Percentiles rank a stretch among this genome's conserved stretches.
phyloP scores from a whole-genome alignment of 2,888 invertebrate species.

The Gymnosoma rotundatum region DNA sequence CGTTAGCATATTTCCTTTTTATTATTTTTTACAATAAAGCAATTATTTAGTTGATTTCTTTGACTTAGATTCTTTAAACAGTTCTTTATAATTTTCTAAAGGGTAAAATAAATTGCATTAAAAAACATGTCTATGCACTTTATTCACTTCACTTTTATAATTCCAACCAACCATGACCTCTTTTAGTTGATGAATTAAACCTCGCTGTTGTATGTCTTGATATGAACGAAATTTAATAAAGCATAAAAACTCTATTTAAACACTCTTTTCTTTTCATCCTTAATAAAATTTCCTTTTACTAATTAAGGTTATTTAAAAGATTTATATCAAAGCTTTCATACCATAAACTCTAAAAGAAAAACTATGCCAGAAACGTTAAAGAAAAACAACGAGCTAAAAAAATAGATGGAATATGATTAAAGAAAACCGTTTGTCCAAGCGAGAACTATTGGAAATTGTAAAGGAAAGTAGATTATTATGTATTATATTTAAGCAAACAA shows the following conservation, averaged over 20 bases:
- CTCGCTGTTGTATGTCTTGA: slow-evolving; percentile 15
- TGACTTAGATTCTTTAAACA: neutral
- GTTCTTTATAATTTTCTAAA: slow-evolving; percentile 1
- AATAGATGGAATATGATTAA: slow-evolving; percentile 12
- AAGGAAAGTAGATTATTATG: slow-evolving; percentile 35
- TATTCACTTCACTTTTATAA: slow-evolving; percentile 6
- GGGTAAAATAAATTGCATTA: slow-evolving; percentile 28
- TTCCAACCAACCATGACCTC: slow-evolving; percentile 40
- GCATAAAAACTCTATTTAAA: slow-evolving; percentile 39
- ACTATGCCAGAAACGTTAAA: neutral
- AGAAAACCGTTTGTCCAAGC: too few relatives aligned
- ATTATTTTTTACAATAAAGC: neutral
- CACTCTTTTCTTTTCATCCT: neutral
- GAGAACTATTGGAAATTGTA: too few relatives aligned
- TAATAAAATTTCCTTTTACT: neutral
- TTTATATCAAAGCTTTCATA: slow-evolving; percentile 11
- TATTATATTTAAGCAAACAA: slow-evolving; percentile 8
- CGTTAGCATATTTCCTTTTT: neutral
- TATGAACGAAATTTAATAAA: slow-evolving; percentile 46
- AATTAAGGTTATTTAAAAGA: slow-evolving; percentile 22
- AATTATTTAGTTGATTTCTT: slow-evolving; percentile 19
- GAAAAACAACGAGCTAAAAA: neutral
- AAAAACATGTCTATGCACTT: slow-evolving; percentile 27
- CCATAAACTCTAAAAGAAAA: slow-evolving; percentile 3
- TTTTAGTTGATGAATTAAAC: neutral